Percentiles rank a stretch among this genome's conserved stretches.
Conservation (phyloP, 2,797 vertebrate genomes). For the Fundulus diaphanus region DNA sequence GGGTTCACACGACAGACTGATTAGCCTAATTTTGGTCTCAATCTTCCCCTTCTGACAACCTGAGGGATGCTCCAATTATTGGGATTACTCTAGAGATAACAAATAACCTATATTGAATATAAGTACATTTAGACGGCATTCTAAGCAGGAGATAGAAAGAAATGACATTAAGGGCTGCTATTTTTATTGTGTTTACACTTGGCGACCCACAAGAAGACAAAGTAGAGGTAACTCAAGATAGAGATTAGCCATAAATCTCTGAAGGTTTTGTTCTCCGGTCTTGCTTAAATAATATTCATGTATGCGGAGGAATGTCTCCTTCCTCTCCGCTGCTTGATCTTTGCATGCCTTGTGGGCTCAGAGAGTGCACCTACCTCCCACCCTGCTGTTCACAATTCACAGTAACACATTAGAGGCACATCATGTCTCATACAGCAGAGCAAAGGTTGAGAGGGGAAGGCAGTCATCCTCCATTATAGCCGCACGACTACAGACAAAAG, state of each 20-base stretch:
- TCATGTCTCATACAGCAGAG: conserved; percentile 34
- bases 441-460: conserved; percentile 5
- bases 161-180: conserved; percentile 9
- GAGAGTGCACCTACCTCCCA: conserved; percentile 57
- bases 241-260: conserved; percentile 53
- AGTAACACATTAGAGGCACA: conserved; percentile 62
- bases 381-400: conserved; percentile 56
- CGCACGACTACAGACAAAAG: conserved; percentile 23
- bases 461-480: conserved; percentile 5
- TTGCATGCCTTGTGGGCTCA: conserved; percentile 51
- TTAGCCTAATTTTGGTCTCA: too few species aligned
- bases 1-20: too few species aligned
- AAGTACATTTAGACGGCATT: background rate
- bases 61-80: too few species aligned
- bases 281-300: conserved; percentile 68
- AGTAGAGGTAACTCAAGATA: conserved; percentile 24
- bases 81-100: too few species aligned
- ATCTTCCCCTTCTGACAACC: too few species aligned
- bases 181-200: conserved; percentile 3
- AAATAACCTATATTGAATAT: too few species aligned
- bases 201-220: conserved; percentile 15
- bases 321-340: conserved; percentile 59
- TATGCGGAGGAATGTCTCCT: conserved; percentile 70
- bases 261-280: conserved; percentile 54
- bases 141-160: background rate